Conservation (phyloP, 2,888 invertebrate genomes). For the Polia nebulosa region DNA sequence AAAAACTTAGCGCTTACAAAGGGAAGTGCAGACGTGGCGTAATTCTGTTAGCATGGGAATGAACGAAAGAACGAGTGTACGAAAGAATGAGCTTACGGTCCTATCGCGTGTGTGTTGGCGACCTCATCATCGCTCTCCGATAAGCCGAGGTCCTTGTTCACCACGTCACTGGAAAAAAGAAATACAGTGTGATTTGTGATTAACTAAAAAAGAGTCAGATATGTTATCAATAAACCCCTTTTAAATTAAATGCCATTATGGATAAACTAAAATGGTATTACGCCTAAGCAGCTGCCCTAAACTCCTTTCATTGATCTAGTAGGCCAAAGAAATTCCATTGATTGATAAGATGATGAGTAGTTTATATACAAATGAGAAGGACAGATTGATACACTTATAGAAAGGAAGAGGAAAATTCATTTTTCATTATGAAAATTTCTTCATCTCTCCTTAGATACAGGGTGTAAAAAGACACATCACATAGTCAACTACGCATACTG, state of each 20-base stretch:
- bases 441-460: background rate
- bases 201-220: background rate
- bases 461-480: no score
- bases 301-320: background rate
- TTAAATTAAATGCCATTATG: background rate
- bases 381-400: background rate
- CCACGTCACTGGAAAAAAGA: slow-evolving; percentile 81
- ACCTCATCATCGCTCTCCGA: slow-evolving; percentile 96
- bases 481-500: no score
- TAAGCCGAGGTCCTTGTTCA: slow-evolving; percentile 93
- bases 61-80: slow-evolving; percentile 61
- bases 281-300: background rate
- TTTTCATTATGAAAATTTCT: background rate
- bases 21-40: slow-evolving; percentile 29
- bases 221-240: background rate
- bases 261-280: background rate
- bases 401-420: background rate
- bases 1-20: slow-evolving; percentile 57
- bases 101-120: slow-evolving; percentile 82
- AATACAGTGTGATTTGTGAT: background rate
- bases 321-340: background rate
- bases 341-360: background rate
- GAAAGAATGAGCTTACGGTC: slow-evolving; percentile 81
- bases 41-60: slow-evolving; percentile 41
- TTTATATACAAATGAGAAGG: background rate